These are phyloP conservation scores for Odontomachus brunneus DNA, from an alignment of 1,140 invertebrate genomes.

Conservation along the genomic window DNA sequence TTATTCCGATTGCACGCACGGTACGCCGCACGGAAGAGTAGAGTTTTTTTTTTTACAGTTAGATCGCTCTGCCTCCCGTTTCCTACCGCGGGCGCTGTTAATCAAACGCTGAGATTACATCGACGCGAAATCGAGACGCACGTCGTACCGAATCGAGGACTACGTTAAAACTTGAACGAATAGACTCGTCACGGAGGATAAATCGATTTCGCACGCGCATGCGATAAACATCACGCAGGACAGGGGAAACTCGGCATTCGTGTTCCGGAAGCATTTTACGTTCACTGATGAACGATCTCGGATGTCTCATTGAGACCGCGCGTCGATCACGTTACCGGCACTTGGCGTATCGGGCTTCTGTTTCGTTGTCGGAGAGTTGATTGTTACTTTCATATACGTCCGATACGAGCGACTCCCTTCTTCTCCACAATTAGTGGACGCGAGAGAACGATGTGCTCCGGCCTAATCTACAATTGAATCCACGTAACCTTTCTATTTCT, in stretches of 20 bases:
- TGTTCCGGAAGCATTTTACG: not conserved
- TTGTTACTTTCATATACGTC: constrained; percentile 22
- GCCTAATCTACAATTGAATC: constrained; percentile 41
- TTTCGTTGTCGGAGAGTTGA: constrained; percentile 22
- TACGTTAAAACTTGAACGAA: too few relatives aligned
- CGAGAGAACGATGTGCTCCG: not conserved
- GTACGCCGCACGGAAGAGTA: too few relatives aligned
- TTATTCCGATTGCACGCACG: too few relatives aligned
- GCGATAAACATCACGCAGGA: not conserved
- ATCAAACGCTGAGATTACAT: too few relatives aligned
- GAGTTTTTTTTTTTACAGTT: too few relatives aligned
- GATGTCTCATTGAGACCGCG: constrained; percentile 10
- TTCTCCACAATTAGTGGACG: constrained; percentile 29
- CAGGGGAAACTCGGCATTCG: not conserved
- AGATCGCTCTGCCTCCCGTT: too few relatives aligned
- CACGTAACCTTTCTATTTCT: not conserved
- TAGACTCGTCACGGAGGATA: not conserved
- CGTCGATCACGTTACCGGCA: constrained; percentile 7
- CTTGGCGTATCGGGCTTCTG: not conserved
- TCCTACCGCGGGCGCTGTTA: too few relatives aligned
- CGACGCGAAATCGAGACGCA: too few relatives aligned
- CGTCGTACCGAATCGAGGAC: too few relatives aligned
- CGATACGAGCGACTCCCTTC: not conserved
- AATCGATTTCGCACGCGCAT: not conserved
- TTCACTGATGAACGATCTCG: not conserved